These are phyloP conservation scores for Danaus plexippus DNA, from an alignment of 1,140 invertebrate genomes.

Conservation along the genomic window DNA sequence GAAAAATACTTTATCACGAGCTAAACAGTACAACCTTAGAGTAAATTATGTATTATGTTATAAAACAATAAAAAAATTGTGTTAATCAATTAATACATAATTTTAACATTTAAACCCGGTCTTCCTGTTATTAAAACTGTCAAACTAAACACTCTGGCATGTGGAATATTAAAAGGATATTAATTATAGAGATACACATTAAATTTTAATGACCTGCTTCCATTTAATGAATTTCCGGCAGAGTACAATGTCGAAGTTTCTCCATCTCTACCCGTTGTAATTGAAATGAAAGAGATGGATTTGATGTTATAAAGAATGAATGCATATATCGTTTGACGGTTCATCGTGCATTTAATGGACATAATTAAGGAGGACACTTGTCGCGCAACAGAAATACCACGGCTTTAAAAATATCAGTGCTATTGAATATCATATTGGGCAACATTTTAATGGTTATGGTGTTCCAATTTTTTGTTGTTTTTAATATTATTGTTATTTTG, in stretches of 20 bases:
- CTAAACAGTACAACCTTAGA: too few species aligned
- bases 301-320: constrained; percentile 26
- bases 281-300: constrained; percentile 27
- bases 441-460: constrained; percentile 33
- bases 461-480: constrained; percentile 3
- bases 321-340: constrained; percentile 49
- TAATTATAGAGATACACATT: constrained; percentile 55
- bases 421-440: constrained; percentile 57
- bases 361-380: constrained; percentile 61
- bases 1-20: too few species aligned
- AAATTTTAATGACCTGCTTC: constrained; percentile 62
- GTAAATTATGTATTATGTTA: too few species aligned
- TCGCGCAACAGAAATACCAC: constrained; percentile 55
- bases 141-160: constrained; percentile 31
- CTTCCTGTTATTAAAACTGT: constrained; percentile 12
- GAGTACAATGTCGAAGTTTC: constrained; percentile 20
- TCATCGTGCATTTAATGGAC: constrained; percentile 54
- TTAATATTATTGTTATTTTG: constrained; percentile 26
- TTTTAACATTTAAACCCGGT: constrained; percentile 20
- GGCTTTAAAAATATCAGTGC: constrained; percentile 51
- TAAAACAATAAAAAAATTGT: background rate
- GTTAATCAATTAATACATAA: constrained; percentile 4
- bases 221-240: constrained; percentile 66
- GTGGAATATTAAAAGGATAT: constrained; percentile 63
- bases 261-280: constrained; percentile 27